Percentiles rank a stretch among this genome's conserved stretches.
Evolutionary conservation across 35 echinoderm and acorn worm genomes (phyloP).

Genomic region (Ophiothrix spiculata): DNA sequence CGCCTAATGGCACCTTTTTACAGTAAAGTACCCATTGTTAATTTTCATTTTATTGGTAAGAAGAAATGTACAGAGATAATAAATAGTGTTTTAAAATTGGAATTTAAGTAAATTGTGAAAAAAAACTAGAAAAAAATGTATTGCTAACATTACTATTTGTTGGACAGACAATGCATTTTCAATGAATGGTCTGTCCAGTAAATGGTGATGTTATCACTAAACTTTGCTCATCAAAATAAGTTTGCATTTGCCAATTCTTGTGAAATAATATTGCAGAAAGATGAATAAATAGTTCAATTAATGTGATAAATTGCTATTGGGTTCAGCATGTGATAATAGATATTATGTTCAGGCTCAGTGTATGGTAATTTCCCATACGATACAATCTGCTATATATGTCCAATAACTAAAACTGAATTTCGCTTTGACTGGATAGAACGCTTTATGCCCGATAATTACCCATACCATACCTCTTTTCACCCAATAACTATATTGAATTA

Average conservation of each 20-base stretch:
- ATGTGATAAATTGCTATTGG: too few relatives aligned
- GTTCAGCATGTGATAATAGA: conserved; percentile 17
- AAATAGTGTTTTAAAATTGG: background rate
- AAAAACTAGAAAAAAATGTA: too few relatives aligned
- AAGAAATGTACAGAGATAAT: background rate
- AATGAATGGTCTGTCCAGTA: too few relatives aligned
- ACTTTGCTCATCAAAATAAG: background rate
- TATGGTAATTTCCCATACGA: background rate
- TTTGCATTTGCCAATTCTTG: background rate
- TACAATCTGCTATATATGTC: background rate
- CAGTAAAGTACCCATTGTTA: too few relatives aligned
- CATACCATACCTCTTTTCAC: background rate
- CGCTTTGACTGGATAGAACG: background rate
- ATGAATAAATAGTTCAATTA: too few relatives aligned
- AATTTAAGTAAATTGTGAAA: too few relatives aligned
- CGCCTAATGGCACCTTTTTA: background rate
- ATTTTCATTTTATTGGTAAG: too few relatives aligned
- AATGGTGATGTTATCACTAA: too few relatives aligned
- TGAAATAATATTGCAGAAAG: too few relatives aligned
- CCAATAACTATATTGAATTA: background rate
- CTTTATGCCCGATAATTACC: background rate
- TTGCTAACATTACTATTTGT: too few relatives aligned
- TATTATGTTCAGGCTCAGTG: background rate
- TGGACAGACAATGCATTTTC: too few relatives aligned
- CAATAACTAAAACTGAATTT: background rate